Evolutionary conservation across 2,113 vertebrate species (phyloP).

Genomic region (Alethe castanea): DNA sequence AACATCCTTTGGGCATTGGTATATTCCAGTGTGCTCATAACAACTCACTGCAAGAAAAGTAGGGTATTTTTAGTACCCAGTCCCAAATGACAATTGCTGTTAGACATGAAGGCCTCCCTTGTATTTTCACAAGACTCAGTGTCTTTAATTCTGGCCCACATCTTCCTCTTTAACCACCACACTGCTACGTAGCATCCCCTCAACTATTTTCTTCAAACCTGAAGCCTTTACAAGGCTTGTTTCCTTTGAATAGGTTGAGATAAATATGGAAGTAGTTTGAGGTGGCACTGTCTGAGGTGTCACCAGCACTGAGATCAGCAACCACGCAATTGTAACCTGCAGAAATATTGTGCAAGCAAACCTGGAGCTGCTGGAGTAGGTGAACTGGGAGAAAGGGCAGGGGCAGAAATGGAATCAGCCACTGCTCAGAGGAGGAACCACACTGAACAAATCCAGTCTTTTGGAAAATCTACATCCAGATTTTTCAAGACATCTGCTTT

Average conservation of each 20-base stretch:
- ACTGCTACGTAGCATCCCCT: rapidly evolving
- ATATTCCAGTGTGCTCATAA: neutral
- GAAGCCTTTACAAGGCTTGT: neutral
- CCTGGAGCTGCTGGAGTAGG: neutral
- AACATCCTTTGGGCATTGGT: neutral
- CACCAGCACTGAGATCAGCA: neutral
- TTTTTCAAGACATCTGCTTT: neutral
- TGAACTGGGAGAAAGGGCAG: neutral
- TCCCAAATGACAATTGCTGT: neutral
- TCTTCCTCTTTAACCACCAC: neutral
- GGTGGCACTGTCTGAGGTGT: neutral
- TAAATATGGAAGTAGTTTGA: neutral
- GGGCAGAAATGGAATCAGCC: neutral
- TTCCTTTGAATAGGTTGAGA: neutral
- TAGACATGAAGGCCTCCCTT: neutral
- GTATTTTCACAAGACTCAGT: neutral
- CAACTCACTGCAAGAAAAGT: neutral
- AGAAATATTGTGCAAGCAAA: neutral
- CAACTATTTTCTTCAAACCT: neutral
- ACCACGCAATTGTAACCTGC: neutral
- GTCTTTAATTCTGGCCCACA: neutral
- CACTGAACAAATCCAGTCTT: neutral
- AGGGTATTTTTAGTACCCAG: neutral
- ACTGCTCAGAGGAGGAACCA: neutral
- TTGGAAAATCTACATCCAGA: neutral